These are phyloP conservation scores for Liparis tanakae DNA, from an alignment of 2,797 vertebrate genomes.

Conservation along the genomic window DNA sequence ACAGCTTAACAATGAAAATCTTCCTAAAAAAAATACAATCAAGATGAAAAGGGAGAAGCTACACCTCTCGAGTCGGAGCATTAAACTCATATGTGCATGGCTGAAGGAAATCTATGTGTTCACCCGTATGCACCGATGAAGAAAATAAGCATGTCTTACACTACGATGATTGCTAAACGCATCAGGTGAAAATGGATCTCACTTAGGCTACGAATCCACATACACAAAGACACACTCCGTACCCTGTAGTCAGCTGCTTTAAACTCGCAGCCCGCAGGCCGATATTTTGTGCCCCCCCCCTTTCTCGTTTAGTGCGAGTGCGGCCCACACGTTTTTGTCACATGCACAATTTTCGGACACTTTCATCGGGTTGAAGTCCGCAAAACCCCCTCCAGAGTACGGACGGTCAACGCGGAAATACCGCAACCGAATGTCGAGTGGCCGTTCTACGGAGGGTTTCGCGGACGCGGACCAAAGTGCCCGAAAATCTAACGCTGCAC, in stretches of 20 bases:
- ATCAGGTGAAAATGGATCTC: neutral
- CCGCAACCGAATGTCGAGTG: too few relatives aligned
- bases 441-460: too few relatives aligned
- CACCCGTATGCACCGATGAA: neutral
- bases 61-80: neutral
- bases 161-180: neutral
- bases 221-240: neutral
- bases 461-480: too few relatives aligned
- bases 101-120: conserved; percentile 3
- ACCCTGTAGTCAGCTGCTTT: neutral
- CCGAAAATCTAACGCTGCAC: too few relatives aligned
- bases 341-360: too few relatives aligned
- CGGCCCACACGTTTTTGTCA: too few relatives aligned
- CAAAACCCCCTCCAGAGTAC: too few relatives aligned
- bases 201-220: neutral
- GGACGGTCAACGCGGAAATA: too few relatives aligned
- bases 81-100: conserved; percentile 2
- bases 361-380: too few relatives aligned
- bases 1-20: neutral
- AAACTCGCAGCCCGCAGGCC: too few relatives aligned
- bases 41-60: conserved; percentile 9
- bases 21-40: neutral
- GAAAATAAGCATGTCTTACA: conserved; percentile 7
- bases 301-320: too few relatives aligned
- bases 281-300: too few relatives aligned